Evolutionary conservation across 2,113 vertebrate species (phyloP), one percentile per base, ranked within the genome.

Genomic region (Tragelaphus imberbis): DNA sequence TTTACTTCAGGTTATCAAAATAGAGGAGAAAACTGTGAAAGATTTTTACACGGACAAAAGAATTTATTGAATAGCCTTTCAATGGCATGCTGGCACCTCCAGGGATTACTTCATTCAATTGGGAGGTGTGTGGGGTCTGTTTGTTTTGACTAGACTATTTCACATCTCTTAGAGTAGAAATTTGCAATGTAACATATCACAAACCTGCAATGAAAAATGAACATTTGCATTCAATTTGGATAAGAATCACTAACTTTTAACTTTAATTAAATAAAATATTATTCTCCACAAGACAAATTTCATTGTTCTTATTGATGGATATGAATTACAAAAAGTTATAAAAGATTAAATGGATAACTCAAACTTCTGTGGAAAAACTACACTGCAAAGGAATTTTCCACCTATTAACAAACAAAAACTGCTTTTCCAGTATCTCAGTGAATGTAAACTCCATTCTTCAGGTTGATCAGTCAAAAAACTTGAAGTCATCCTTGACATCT

Each of bases 291-390:
- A 68, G 68, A 90, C 47, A 7, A 75, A 75, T 49, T 84, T 87
- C 51, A 84, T 56, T 53, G 15, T 82, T 96, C 75, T 97, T 95
- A 95, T 30, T 84, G 88, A 63, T 2, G 96, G 40, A 65, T 2
- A 28, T 63, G 40, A 90, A 55, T 59, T 55, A 75, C 6, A 84
- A 61, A 82, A 89, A 68, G 23, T 15, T 91, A 68, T 58, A 63
- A 84, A 19, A 86, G 56, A 85, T 33, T 92, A 94, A 88, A 93
- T 75, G n/a, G 21, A 33, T 25, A 95, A 61, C 40, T 63, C 56
- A 96, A 86, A 94, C 15, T 51, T n/a, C 55, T 12, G 79, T 65
- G n/a, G 28, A 95, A 88, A 93, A 97, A 92, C 71, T 84, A 90
- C 6, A 88, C 7, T 44, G 11, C 10, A 80, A 7, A 44, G 23